Base-by-base conservation (phyloP, 1,140 invertebrate species). In the Propsilocerus akamusi region DNA sequence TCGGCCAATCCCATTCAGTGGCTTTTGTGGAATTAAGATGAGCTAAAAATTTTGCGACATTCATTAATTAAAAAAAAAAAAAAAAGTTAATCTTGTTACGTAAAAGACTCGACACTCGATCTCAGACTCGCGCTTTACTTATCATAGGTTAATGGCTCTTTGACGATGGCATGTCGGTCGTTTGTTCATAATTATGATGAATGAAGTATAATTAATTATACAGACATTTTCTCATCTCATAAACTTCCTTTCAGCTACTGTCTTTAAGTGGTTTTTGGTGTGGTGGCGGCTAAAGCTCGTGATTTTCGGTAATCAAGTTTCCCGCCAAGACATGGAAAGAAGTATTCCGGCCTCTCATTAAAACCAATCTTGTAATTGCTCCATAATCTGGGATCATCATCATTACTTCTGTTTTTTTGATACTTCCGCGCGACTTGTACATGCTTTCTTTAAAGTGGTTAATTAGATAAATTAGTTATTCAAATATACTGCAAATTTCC, bases 311-410 rank as follows among this genome's bases (percentile, higher is more conserved):
- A 41, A 41, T 41, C 34, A 41, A 41, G n/a, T n/a, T n/a, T n/a
- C n/a, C n/a, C n/a, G n/a, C n/a, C n/a, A n/a, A n/a, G n/a, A n/a
- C n/a, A n/a, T n/a, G n/a, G n/a, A 41, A 37, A 37, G 10, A 41
- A 17, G 12, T 41, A 17, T 41, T 41, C 34, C 34, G 34, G 34
- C 22, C 34, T 41, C 22, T 41, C 34, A 41, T 41, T 41, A 41
- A 41, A 30, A 12, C 11, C 28, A 14, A 41, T 41, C 22, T 41
- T 41, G 22, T 41, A 41, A 41, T 41, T 41, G 34, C 34, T 41
- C 34, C 34, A 41, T 41, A 41, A 41, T 41, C 34, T 41, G 34
- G 22, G 34, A 41, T 41, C 34, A 41, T 41, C 34, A 41, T 41
- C 34, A 41, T 41, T 41, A 37, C 32, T 20, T 30, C 10, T 41